Evolutionary conservation across 2,113 vertebrate species (phyloP).

Genomic region (Strigops habroptila): DNA sequence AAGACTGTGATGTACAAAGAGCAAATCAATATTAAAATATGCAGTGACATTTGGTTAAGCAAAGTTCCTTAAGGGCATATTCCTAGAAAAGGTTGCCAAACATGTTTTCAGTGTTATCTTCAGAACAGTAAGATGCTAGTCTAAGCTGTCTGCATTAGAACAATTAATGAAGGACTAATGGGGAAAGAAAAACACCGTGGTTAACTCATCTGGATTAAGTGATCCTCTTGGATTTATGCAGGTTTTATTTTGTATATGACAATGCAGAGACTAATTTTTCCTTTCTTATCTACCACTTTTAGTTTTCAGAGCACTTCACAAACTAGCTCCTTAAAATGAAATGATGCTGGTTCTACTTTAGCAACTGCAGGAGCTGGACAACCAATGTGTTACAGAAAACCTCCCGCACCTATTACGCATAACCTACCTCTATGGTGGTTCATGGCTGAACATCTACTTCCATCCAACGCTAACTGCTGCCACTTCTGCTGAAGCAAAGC

Average conservation of each 20-base stretch:
- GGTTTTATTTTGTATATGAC: background rate
- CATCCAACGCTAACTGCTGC: background rate
- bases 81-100: background rate
- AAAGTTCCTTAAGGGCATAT: background rate
- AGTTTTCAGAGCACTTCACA: background rate
- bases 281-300: background rate
- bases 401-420: background rate
- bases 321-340: background rate
- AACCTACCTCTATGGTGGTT: background rate
- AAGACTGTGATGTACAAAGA: background rate
- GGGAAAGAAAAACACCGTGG: background rate
- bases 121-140: background rate
- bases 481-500: background rate
- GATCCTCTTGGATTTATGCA: background rate
- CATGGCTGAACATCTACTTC: background rate
- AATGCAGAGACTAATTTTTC: background rate
- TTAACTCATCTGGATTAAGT: background rate
- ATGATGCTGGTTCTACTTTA: background rate
- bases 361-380: background rate
- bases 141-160: background rate
- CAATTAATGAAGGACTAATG: background rate
- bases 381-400: background rate
- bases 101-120: background rate
- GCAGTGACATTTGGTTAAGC: constrained; percentile 12
- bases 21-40: constrained; percentile 27